A percentile compares a stretch with the other conserved stretches of the same genome.
Conservation (phyloP, 2,113 vertebrate species). For the Muntiacus reevesi region DNA sequence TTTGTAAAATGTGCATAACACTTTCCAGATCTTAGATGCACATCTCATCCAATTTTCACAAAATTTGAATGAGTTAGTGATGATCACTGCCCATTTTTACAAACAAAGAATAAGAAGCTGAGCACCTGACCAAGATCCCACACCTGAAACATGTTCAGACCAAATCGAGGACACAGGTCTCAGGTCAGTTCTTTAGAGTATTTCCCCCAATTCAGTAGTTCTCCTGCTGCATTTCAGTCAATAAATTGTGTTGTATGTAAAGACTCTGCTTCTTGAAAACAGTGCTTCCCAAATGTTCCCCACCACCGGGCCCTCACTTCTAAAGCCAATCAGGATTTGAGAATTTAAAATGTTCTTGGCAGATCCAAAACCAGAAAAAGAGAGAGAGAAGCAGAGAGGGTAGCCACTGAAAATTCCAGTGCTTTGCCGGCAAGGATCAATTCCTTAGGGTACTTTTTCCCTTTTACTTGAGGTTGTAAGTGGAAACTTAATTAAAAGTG, state of each 20-base stretch:
- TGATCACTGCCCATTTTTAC: not conserved
- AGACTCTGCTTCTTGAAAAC: not conserved
- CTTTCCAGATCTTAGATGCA: not conserved
- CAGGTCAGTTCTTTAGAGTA: not conserved
- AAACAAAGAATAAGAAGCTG: not conserved
- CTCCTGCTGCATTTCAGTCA: not conserved
- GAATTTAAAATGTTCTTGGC: not conserved
- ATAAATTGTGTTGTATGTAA: not conserved
- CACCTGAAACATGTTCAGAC: too few species aligned
- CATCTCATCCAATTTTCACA: not conserved
- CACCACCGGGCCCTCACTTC: not conserved
- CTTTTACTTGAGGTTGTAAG: not conserved
- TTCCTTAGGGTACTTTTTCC: not conserved
- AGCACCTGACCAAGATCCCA: not conserved
- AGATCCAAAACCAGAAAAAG: not conserved
- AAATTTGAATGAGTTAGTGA: rapidly evolving
- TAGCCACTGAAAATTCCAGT: not conserved
- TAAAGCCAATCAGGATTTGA: not conserved
- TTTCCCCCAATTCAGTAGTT: not conserved
- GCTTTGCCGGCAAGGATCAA: not conserved
- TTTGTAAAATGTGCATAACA: not conserved
- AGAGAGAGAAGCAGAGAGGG: not conserved
- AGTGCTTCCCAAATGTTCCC: not conserved
- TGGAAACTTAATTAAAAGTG: constrained; percentile 47
- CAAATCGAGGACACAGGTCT: rapidly evolving